Conservation (phyloP, 2,888 invertebrate species). For the Ephialtes manifestator region DNA sequence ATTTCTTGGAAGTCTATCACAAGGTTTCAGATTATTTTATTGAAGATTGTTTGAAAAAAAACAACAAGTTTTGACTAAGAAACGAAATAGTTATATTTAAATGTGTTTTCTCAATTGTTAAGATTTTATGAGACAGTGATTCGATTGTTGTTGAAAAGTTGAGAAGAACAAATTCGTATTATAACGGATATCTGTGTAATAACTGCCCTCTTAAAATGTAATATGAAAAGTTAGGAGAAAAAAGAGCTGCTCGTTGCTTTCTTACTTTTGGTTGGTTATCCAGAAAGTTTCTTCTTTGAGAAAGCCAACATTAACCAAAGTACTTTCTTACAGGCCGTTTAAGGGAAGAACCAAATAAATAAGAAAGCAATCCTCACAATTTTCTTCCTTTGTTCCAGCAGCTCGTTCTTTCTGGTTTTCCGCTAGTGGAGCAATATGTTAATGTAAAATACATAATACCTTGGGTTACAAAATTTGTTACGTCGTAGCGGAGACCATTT, state of each 20-base stretch:
- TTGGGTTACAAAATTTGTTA: constrained; percentile 19
- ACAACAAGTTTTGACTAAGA: too few species aligned
- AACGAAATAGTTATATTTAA: too few species aligned
- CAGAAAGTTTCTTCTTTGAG: background rate
- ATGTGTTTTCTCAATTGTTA: too few species aligned
- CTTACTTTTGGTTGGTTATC: background rate
- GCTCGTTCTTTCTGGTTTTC: background rate
- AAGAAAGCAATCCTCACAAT: background rate
- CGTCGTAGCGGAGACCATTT: constrained; percentile 15
- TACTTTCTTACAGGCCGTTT: background rate
- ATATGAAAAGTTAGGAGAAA: background rate
- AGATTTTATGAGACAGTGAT: background rate
- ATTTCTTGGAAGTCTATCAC: too few species aligned
- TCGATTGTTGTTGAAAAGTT: background rate
- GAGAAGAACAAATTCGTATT: background rate
- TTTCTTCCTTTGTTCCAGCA: background rate
- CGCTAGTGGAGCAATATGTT: background rate
- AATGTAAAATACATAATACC: constrained; percentile 23
- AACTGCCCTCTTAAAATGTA: background rate
- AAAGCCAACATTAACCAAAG: background rate
- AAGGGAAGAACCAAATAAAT: background rate
- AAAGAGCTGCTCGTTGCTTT: background rate
- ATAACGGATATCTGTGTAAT: background rate
- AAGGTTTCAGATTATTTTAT: too few species aligned
- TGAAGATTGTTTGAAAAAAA: too few species aligned